These are phyloP conservation scores for Heterocephalus glaber DNA, from an alignment of 2,113 vertebrate species.

Conservation along the genomic window DNA sequence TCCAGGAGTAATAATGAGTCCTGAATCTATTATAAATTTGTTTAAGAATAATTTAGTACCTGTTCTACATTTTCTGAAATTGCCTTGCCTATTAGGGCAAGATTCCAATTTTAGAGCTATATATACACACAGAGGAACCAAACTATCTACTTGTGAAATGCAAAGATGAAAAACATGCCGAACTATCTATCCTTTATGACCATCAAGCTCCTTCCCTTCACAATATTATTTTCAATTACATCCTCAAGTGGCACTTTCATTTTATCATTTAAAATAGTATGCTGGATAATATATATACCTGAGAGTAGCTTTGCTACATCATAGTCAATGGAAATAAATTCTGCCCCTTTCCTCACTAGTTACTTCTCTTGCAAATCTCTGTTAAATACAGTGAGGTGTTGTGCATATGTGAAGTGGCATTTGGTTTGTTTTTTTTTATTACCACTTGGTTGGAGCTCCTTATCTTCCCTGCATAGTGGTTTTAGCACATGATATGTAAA, in stretches of 20 bases:
- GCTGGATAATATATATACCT: slow-evolving; percentile 62
- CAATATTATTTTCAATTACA: slow-evolving; percentile 66
- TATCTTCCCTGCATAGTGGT: slow-evolving; percentile 51
- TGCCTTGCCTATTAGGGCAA: slow-evolving; percentile 14
- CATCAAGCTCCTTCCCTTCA: slow-evolving; percentile 56
- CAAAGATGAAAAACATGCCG: background rate
- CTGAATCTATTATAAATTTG: slow-evolving; percentile 46
- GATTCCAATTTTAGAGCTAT: slow-evolving; percentile 46
- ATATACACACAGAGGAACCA: slow-evolving; percentile 30
- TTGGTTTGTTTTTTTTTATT: slow-evolving; percentile 70
- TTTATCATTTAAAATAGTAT: slow-evolving; percentile 72
- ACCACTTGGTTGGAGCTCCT: slow-evolving; percentile 70
- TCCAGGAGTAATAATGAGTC: slow-evolving; percentile 12
- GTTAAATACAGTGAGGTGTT: slow-evolving; percentile 44
- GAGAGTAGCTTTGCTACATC: slow-evolving; percentile 55
- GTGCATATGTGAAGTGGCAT: slow-evolving; percentile 29
- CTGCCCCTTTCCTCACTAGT: slow-evolving; percentile 30
- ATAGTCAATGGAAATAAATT: slow-evolving; percentile 68
- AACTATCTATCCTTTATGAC: slow-evolving; percentile 62
- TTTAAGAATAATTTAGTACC: slow-evolving; percentile 51
- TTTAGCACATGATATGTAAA: slow-evolving; percentile 58
- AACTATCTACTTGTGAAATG: slow-evolving; percentile 65
- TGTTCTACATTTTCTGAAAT: slow-evolving; percentile 25
- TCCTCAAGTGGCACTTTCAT: slow-evolving; percentile 57
- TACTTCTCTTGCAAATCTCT: slow-evolving; percentile 71